A percentile compares a stretch with the other conserved stretches of the same genome.
Conservation (phyloP, 2,797 vertebrate genomes). For the Pseudopleuronectes americanus region DNA sequence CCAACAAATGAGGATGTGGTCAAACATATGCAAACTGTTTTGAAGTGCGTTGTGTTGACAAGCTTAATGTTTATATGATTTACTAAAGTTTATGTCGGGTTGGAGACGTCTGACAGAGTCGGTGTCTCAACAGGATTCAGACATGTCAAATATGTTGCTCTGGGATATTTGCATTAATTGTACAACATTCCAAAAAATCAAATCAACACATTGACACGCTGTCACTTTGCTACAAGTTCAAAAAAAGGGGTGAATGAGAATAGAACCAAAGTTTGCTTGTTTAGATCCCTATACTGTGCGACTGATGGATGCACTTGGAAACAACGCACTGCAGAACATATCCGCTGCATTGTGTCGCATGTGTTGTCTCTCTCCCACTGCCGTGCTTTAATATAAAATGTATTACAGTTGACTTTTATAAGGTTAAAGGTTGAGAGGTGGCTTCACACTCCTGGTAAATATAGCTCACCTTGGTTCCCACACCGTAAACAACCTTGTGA, state of each 20-base stretch:
- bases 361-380: not conserved
- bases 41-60: constrained; percentile 18
- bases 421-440: constrained; percentile 56
- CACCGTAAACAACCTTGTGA: constrained; percentile 82
- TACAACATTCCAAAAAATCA: not conserved
- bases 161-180: constrained; percentile 27
- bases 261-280: not conserved
- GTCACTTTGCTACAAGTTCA: not conserved
- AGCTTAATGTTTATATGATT: constrained; percentile 22
- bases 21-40: constrained; percentile 5
- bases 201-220: not conserved
- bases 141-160: constrained; percentile 48
- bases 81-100: constrained; percentile 13
- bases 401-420: constrained; percentile 11
- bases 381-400: constrained; percentile 14
- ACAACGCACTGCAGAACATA: constrained; percentile 17
- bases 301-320: not conserved
- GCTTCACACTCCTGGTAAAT: constrained; percentile 66
- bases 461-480: constrained; percentile 83
- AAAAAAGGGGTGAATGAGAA: not conserved
- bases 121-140: constrained; percentile 43
- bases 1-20: constrained; percentile 8
- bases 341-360: not conserved
- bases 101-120: constrained; percentile 34
- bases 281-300: not conserved